These are phyloP conservation scores for Drosophila silvestris DNA, from an alignment of 2,888 invertebrate genomes.

Conservation along the genomic window DNA sequence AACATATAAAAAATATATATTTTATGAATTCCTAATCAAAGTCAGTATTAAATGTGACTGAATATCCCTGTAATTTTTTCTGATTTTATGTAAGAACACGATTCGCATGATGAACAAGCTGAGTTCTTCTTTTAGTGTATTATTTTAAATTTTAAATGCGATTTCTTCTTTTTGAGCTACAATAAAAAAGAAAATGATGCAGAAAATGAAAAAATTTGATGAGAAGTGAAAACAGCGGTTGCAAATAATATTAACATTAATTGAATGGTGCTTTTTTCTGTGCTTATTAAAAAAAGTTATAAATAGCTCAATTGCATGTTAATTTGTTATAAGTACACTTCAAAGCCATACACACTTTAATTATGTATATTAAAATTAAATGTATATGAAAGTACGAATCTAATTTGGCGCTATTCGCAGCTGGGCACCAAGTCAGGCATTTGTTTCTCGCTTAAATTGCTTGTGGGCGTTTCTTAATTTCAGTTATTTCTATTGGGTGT, in stretches of 20 bases:
- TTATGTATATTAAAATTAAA: background rate
- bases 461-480: background rate
- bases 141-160: background rate
- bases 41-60: background rate
- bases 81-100: background rate
- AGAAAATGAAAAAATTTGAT: slow-evolving; percentile 15
- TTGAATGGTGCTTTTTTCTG: slow-evolving; percentile 36
- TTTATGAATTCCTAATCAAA: background rate
- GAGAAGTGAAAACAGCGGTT: slow-evolving; percentile 21
- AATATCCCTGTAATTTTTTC: too few relatives aligned
- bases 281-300: slow-evolving; percentile 50
- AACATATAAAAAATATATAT: background rate
- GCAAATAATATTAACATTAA: slow-evolving; percentile 3
- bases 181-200: slow-evolving; percentile 17
- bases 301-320: slow-evolving; percentile 66
- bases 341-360: background rate
- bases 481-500: background rate
- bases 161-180: background rate
- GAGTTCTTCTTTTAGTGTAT: background rate
- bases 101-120: too few relatives aligned
- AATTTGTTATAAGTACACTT: slow-evolving; percentile 45
- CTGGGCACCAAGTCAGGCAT: background rate
- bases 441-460: background rate
- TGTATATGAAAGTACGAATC: background rate
- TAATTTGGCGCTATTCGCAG: background rate